A percentile compares a stretch with the other conserved stretches of the same genome.
Evolutionary conservation across 2,113 vertebrate species (phyloP).

Genomic region (Herpailurus yagouaroundi): DNA sequence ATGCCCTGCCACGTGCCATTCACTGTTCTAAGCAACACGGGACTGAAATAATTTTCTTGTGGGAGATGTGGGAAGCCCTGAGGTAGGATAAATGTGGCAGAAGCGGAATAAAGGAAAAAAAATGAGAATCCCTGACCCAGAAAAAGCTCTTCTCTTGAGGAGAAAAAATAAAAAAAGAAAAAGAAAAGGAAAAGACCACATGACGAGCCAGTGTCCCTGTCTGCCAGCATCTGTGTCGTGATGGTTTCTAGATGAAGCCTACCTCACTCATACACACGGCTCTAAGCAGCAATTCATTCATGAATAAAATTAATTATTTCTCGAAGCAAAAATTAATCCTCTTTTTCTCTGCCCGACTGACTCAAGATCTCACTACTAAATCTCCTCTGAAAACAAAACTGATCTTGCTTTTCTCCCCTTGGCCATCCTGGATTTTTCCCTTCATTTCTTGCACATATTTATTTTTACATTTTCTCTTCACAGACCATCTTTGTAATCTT

Average conservation of each 20-base stretch:
- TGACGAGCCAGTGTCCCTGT: not conserved
- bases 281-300: constrained; percentile 67
- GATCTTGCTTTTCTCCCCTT: not conserved
- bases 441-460: not conserved
- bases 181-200: not conserved
- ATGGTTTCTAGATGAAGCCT: not conserved
- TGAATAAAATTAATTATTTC: constrained; percentile 79
- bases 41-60: constrained; percentile 56
- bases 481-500: not conserved
- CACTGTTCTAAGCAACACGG: not conserved
- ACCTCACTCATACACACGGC: not conserved
- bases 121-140: constrained; percentile 68
- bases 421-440: not conserved
- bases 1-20: not conserved
- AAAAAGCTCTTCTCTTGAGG: constrained; percentile 65
- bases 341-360: constrained; percentile 56
- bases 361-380: constrained; percentile 64
- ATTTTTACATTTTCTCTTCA: not conserved
- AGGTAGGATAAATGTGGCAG: constrained; percentile 55
- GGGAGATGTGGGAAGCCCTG: constrained; percentile 58
- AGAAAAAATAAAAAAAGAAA: not conserved
- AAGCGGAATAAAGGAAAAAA: constrained; percentile 29
- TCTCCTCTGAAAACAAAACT: constrained; percentile 64
- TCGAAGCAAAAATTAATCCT: constrained; percentile 75
- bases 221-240: not conserved